Percentiles rank a stretch among this genome's conserved stretches.
phyloP scores from a whole-genome alignment of 2,888 invertebrate genomes.

The Drosophila anomalata region DNA sequence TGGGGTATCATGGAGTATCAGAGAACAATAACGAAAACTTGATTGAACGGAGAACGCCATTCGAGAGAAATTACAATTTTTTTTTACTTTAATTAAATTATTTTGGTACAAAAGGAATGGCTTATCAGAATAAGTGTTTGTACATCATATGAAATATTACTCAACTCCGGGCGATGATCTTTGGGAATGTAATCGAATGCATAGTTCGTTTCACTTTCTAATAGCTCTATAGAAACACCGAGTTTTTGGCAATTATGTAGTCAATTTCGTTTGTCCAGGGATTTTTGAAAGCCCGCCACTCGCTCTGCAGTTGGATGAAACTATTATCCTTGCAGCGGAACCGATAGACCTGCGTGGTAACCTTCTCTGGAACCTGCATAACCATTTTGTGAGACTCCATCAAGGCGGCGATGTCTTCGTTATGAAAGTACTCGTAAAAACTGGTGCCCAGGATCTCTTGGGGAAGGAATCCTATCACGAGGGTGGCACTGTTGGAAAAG shows the following conservation, averaged over 20 bases:
- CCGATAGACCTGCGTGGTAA: constrained; percentile 89
- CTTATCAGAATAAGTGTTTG: constrained; percentile 23
- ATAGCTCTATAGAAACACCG: constrained; percentile 87
- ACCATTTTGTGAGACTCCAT: constrained; percentile 93
- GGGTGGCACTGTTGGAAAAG: constrained; percentile 88
- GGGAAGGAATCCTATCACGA: constrained; percentile 94
- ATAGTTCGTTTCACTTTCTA: no score
- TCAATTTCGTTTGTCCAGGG: constrained; percentile 98
- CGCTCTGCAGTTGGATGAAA: constrained; percentile 89
- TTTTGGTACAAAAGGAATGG: constrained; percentile 20
- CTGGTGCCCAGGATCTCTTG: constrained; percentile 96
- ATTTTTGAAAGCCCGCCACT: constrained; percentile 95
- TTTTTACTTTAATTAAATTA: constrained; percentile 13
- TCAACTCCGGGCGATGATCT: constrained; percentile 9
- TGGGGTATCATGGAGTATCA: background rate
- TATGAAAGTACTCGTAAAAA: constrained; percentile 95
- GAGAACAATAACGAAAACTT: constrained; percentile 5
- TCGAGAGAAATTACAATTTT: background rate
- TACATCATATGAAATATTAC: constrained; percentile 17
- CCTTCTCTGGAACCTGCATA: constrained; percentile 87
- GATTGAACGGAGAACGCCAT: background rate
- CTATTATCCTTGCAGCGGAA: constrained; percentile 92
- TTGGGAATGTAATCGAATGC: constrained; percentile 13
- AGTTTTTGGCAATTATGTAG: constrained; percentile 94
- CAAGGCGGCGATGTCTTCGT: constrained; percentile 90